phyloP scores from a whole-genome alignment of 2,113 vertebrate genomes.

The Cavia aperea region DNA sequence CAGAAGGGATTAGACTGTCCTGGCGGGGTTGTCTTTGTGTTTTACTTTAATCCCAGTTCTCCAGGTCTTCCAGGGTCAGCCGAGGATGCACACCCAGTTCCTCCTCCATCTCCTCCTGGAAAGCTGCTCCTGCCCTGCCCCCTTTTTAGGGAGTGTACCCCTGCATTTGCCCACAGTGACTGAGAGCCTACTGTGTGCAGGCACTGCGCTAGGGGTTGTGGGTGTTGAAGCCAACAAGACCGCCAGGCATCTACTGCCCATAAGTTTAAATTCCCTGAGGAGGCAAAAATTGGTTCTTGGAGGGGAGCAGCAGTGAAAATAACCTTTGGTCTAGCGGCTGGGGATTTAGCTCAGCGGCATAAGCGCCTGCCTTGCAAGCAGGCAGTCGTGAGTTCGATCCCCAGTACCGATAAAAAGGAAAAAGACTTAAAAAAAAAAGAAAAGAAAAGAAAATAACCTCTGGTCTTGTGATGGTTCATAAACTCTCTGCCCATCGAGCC shows the following conservation, averaged over 20 bases:
- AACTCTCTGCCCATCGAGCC: neutral
- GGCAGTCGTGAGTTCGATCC: too few species aligned
- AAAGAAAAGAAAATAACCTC: neutral
- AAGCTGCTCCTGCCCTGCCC: neutral
- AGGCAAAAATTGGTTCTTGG: neutral
- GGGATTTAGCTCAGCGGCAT: too few species aligned
- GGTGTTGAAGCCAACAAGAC: neutral
- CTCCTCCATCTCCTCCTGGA: neutral
- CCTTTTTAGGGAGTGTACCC: neutral
- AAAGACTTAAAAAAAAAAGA: too few species aligned
- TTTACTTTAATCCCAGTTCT: slow-evolving; percentile 52
- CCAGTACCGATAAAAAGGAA: too few species aligned
- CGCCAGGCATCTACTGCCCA: neutral
- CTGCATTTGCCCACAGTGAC: neutral
- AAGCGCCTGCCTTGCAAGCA: too few species aligned
- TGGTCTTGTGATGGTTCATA: neutral
- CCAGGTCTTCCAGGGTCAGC: slow-evolving; percentile 22
- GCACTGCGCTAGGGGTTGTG: neutral
- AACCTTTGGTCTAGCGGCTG: neutral
- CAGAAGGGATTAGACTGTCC: neutral
- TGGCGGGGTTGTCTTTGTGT: neutral
- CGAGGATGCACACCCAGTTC: neutral
- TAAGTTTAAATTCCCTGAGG: neutral
- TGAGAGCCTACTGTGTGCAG: neutral
- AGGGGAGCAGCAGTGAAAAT: neutral